Evolutionary conservation across 2,888 invertebrate species (phyloP), one percentile per base, ranked within the genome.

Genomic region (Drosophila koepferae): DNA sequence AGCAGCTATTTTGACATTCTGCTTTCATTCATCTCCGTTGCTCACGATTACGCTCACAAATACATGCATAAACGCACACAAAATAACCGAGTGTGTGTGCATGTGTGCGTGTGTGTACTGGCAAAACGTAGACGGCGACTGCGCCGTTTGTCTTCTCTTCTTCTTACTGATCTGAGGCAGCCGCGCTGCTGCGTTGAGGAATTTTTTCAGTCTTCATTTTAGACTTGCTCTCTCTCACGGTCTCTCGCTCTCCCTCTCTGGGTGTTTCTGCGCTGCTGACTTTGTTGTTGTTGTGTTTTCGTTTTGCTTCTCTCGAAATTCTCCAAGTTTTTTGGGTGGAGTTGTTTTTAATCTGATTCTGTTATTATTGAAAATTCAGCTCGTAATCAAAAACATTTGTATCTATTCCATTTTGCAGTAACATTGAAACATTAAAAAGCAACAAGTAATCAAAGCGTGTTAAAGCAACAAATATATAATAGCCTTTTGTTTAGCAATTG

Each of bases 21-120:
- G 88, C 86, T 88, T 79, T 88, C 88, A 88, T 86, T 86, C 85
- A 86, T 86, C 85, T 86, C 85, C 85, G 86, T 82, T 73, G 74
- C 72, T 78, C 72, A 71, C 75, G 74, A 66, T 67, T 80, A 63
- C 84, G 78, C 85, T 82, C 86, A 28, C 79, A 49, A 48, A 46
- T 54, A 62, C 63, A 62, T 36, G 68, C 72, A 43, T 62, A 69
- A 46, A 49, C 68, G 51, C 68, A 55, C 68, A 63, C 70, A 74
- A 74, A 66, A 74, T 62, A 72, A 80, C 28, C 49, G 34, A 41
- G 28, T 41, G 41, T 20, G 38, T 40, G 63, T 65, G 46, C 70
- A 28, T 28, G 28, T 28, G 28, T 49, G 43, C 41, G 28, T 41
- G 41, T 20, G 38, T 23, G 63, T 65, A 53, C 70, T 69, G 59